Base-by-base conservation (phyloP, 2,888 invertebrate species). In the Cantharis rustica region DNA sequence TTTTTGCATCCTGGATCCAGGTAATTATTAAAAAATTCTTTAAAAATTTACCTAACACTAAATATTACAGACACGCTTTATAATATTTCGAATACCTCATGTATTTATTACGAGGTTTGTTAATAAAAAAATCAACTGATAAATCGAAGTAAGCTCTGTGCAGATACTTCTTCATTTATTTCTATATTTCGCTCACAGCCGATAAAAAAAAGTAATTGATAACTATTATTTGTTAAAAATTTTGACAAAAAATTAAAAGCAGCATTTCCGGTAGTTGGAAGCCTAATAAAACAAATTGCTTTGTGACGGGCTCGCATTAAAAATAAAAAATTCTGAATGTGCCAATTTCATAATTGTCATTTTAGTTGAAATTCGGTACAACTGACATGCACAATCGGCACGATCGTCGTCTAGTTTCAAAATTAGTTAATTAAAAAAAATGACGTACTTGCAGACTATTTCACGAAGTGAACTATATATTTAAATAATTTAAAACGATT, bases 401-500 rank as follows among this genome's bases (percentile, higher is more conserved):
- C 47, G n/a, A 47, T 47, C 47, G n/a, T 47, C n/a, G 64, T 64
- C 7, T 5, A 17, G 17, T 20, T 64, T 64, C 23, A 23, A 20
- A 71, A 31, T 26, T 61, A 23, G 62, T 68, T 77, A 73, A 76
- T 62, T 71, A 71, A 63, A 66, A 61, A 74, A 72, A 74, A 72
- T 74, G 74, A 77, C 72, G 71, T 72, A 77, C 73, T 74, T 71
- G 68, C 16, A 16, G n/a, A 13, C 20, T 71, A 68, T 71, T 27
- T 71, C 47, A 47, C 47, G n/a, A 13, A n/a, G 47, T n/a, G 47
- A 47, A 47, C n/a, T 66, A 66, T 66, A 66, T 66, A 66, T 20
- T 10, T 68, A 76, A 76, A 74, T 76, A 76, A 73, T 73, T 76
- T 76, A 73, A 76, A 76, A 71, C 26, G 61, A 61, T 66, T 31